Base-by-base conservation (phyloP, 2,113 vertebrate species). In the Sturnus vulgaris region DNA sequence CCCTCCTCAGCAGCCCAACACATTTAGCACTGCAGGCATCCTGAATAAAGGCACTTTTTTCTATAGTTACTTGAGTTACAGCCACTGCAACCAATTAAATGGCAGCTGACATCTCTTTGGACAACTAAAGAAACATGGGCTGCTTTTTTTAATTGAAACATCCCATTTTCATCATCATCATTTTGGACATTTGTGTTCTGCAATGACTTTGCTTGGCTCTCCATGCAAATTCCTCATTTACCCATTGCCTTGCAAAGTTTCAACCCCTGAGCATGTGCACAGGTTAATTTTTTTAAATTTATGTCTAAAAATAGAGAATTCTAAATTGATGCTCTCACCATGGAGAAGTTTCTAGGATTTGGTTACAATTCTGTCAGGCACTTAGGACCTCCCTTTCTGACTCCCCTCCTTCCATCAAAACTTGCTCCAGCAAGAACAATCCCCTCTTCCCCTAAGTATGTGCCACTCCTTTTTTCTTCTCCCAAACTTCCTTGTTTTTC, bases 401-500 rank as follows among this genome's bases (percentile, higher is more conserved):
- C 22, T 92, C 50, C n/a, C 5, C 59, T 78, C 15, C 35, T 80
- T 42, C 42, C 63, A 44, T 15, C 83, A 75, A 42, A 64, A 22
- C 66, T 55, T 80, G 47, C 71, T 83, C 50, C 50, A 39, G 53
- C 77, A 72, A 31, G 55, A 83, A 33, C 40, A 86, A 86, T 70
- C 42, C 55, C 64, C 90, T 88, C 61, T 66, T 71, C 46, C 46
- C 44, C 17, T 1, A 30, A 56, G 44, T 8, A 37, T 5, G 17
- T 44, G 59, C 71, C 88, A 42, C 50, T 94, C 79, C 66, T 76
- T 78, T 64, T 44, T 31, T 13, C 63, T 71, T 85, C 61, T 85
- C 55, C 63, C 50, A 57, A 73, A 57, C 79, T 92, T 94, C 93
- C 85, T 90, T 77, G 79, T 82, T 70, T 70, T 61, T 33, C 60